These are phyloP conservation scores for Neotoma lepida DNA, from an alignment of 2,113 vertebrate genomes.

Conservation along the genomic window DNA sequence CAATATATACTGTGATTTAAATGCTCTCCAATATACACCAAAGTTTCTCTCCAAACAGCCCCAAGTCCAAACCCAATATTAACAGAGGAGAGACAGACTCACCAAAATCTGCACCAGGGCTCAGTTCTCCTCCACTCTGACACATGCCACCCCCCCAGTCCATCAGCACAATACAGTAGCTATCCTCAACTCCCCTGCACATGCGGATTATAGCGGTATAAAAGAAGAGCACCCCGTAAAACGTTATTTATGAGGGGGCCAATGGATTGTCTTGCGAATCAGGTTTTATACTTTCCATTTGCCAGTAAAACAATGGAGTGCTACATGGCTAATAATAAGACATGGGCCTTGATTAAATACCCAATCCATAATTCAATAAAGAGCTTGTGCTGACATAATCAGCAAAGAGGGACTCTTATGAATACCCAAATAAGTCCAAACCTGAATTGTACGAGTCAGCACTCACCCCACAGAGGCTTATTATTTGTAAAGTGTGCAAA, in stretches of 20 bases:
- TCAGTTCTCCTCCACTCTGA: not conserved
- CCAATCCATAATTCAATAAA: constrained; percentile 84
- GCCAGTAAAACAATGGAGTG: constrained; percentile 73
- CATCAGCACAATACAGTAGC: not conserved
- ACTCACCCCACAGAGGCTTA: constrained; percentile 45
- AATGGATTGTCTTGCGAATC: constrained; percentile 60
- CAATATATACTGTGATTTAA: not conserved
- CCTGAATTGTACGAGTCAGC: constrained; percentile 64
- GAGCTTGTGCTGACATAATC: constrained; percentile 84
- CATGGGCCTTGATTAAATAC: constrained; percentile 80
- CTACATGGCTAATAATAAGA: constrained; percentile 70
- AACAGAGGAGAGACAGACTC: not conserved
- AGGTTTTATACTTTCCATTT: constrained; percentile 61
- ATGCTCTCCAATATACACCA: not conserved
- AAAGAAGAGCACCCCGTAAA: constrained; percentile 49
- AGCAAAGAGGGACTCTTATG: constrained; percentile 71
- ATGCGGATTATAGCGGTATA: constrained; percentile 43
- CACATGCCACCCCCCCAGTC: rapidly evolving
- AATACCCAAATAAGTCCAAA: constrained; percentile 78
- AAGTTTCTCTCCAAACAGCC: not conserved
- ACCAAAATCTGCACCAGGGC: rapidly evolving
- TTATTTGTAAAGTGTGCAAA: constrained; percentile 63
- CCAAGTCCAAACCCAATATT: not conserved
- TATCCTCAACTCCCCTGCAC: not conserved
- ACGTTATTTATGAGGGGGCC: constrained; percentile 65